Percentiles rank a stretch among this genome's conserved stretches.
Evolutionary conservation across 2,888 invertebrate genomes (phyloP).

Genomic region (Muscina levida): DNA sequence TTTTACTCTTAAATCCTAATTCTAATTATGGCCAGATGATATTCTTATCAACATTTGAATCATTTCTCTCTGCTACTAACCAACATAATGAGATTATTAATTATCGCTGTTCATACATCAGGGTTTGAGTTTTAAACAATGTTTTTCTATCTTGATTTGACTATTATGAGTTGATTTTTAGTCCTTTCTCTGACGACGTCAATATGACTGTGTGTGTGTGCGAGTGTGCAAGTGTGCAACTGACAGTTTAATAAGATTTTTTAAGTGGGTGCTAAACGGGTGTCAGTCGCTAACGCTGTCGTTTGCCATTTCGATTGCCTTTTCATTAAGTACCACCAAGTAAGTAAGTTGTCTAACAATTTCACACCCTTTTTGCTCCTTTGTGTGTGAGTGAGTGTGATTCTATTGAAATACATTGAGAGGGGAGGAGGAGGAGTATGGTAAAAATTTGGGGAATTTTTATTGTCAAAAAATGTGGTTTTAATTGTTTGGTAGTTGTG

Average conservation of each 20-base stretch:
- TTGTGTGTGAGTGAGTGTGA: no score
- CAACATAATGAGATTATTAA: conserved; percentile 24
- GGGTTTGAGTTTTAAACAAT: no score
- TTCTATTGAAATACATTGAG: no score
- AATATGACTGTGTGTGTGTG: no score
- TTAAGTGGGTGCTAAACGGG: conserved; percentile 12
- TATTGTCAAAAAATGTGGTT: no score
- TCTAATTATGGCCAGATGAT: no score
- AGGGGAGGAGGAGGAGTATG: not conserved
- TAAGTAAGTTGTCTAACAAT: conserved; percentile 19
- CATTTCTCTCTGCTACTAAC: no score
- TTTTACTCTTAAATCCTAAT: no score
- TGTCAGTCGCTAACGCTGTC: not conserved
- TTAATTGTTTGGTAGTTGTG: no score
- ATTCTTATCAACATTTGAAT: no score
- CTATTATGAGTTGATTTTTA: conserved; percentile 4
- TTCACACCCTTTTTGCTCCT: conserved; percentile 30
- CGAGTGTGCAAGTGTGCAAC: not conserved
- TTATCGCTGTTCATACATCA: not conserved
- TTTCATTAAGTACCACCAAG: not conserved
- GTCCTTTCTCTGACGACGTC: not conserved
- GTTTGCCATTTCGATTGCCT: not conserved
- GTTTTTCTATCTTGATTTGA: conserved; percentile 7
- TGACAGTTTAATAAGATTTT: conserved; percentile 30
- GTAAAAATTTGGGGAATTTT: no score